Base-by-base conservation (phyloP, 1,140 invertebrate species). In the Gryllus bimaculatus region DNA sequence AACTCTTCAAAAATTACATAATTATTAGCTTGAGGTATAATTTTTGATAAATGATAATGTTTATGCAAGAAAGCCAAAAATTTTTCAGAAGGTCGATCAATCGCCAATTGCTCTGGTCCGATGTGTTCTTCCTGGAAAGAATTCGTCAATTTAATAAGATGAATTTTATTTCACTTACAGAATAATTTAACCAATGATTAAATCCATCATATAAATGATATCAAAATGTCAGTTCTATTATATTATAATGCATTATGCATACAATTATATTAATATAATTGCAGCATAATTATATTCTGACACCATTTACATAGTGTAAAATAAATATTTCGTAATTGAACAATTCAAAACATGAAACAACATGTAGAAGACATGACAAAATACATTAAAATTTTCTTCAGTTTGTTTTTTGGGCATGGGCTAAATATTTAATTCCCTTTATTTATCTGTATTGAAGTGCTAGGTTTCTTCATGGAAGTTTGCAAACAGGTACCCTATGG, bases 1-100 rank as follows among this genome's bases (percentile, higher is more conserved):
- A 96, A 97, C 81, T 92, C 92, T 81, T 92, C 90, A 85, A 92
- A 97, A 47, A 96, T 90, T 6, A 96, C 94, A 88, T 95, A 97
- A 85, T 96, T 96, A 84, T 96, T 96, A 79, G 93, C 91, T 84
- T 96, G 95, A 12, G 91, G 91, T 82, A 96, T 91, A 21, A 91
- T 89, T 76, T 88, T 87, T 47, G 86, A 85, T 8, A 96, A 87
- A 74, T 88, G 88, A 83, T 96, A 98, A 85, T 97, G 93, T 85
- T 96, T 96, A 13, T 87, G 86, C 0, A 98, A 86, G 85, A 98
- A 98, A 21, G 89, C 89, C 73, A 95, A 86, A 82, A 97, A 93
- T 84, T 97, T 97, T 48, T 91, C 89, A 0, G 95, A 97, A 0
- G 96, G 96, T 78, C 94, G 89, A 85, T 98, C 96, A 81, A 98